Evolutionary conservation across 2,888 invertebrate species (phyloP), one percentile per base, ranked within the genome.

Genomic region (Ornithoptera priamus): DNA sequence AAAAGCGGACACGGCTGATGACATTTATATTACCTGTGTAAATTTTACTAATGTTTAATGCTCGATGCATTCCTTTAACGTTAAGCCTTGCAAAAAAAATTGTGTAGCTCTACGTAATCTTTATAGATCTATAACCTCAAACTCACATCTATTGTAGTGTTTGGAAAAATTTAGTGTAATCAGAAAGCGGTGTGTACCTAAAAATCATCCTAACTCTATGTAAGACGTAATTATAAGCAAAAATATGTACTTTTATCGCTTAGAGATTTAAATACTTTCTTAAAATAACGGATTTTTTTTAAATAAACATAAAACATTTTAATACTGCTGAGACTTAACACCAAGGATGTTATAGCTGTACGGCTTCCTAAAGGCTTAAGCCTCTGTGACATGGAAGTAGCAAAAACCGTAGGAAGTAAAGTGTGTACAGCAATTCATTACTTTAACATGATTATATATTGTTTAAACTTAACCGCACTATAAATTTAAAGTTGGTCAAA

Each of bases 361-460:
- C 58, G 70, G 70, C 70, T 71, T 71, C 70, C 60, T 57, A 71
- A 71, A 71, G 72, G 72, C 72, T 69, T 72, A 72, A 64, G 69
- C 67, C 67, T 63, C 62, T 42, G 62, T 72, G 63, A 72, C 71
- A 72, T 69, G 69, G 65, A 69, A 64, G 67, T 71, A 65, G 67
- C 64, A 59, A 69, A 65, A 62, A 72, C 65, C 61, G 58, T 65
- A 71, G 70, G 70, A 71, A 71, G 67, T 67, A 66, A 67, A 64
- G 61, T 50, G 64, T 67, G 56, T 70, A 63, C 60, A 66, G 42
- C 63, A 68, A 68, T 62, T 65, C 59, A 73, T 62, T 66, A 59
- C 50, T 67, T 70, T 67, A 67, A 67, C 63, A 60, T 56, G 65
- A 72, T 69, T 72, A 67, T 50, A 68, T 46, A 65, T 60, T 62